Percentiles rank a stretch among this genome's conserved stretches.
phyloP scores from a whole-genome alignment of 2,888 invertebrate species.

The Hyles lineata region DNA sequence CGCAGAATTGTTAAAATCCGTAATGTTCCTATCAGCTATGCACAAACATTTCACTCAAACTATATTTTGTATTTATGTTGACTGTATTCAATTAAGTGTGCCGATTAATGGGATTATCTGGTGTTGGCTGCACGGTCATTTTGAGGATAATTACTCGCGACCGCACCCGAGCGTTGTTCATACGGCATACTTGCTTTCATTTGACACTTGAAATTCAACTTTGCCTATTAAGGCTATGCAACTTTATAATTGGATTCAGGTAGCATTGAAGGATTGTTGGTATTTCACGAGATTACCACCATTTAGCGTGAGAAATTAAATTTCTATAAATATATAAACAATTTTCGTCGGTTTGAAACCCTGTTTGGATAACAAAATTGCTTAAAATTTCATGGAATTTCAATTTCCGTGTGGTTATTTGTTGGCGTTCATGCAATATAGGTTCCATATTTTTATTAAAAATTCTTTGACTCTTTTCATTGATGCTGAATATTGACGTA shows the following conservation, averaged over 20 bases:
- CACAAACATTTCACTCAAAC: conserved; percentile 32
- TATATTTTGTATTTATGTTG: conserved; percentile 36
- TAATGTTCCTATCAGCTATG: background rate
- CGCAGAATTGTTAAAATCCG: background rate
- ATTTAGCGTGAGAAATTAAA: background rate
- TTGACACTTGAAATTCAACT: conserved; percentile 49
- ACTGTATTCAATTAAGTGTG: conserved; percentile 42
- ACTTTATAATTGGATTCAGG: conserved; percentile 47
- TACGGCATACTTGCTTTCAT: conserved; percentile 42
- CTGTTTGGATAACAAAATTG: background rate
- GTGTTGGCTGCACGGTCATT: conserved; percentile 46
- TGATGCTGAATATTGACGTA: conserved; percentile 6
- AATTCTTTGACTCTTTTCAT: conserved; percentile 2
- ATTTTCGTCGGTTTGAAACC: background rate
- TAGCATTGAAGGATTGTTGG: conserved; percentile 37
- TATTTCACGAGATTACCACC: conserved; percentile 32
- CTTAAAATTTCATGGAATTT: background rate
- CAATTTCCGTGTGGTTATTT: background rate
- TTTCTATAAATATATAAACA: background rate
- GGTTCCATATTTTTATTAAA: conserved; percentile 3
- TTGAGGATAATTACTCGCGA: conserved; percentile 53
- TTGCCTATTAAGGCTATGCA: conserved; percentile 45
- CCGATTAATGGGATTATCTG: conserved; percentile 51
- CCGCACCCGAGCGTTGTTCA: conserved; percentile 42
- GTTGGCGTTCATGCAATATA: background rate